Percentiles rank a stretch among this genome's conserved stretches.
These are phyloP conservation scores for Nothura maculosa DNA, from an alignment of 2,797 vertebrate genomes.

Conservation along the genomic window DNA sequence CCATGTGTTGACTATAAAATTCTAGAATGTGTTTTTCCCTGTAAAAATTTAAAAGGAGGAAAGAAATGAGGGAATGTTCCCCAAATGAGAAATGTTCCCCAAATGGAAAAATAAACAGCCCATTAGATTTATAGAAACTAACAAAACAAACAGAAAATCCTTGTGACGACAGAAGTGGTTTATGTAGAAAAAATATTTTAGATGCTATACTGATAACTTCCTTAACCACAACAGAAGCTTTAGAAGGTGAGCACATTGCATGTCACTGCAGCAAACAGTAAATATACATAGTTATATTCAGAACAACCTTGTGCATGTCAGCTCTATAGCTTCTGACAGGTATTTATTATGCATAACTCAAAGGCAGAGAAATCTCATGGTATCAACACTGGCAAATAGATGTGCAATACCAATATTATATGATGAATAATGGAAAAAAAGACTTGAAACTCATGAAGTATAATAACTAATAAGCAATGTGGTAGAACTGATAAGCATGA, in stretches of 20 bases:
- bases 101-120: background rate
- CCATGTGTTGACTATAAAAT: background rate
- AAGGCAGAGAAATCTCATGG: background rate
- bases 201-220: rapidly evolving
- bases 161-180: background rate
- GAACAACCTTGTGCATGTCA: background rate
- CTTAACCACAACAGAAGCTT: background rate
- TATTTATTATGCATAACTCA: background rate
- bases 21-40: background rate
- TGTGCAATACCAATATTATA: background rate
- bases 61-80: background rate
- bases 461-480: background rate
- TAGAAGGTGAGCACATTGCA: background rate
- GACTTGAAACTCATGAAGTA: background rate
- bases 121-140: background rate
- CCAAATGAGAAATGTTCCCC: background rate
- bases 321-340: background rate
- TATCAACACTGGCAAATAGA: background rate
- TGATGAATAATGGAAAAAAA: background rate
- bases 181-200: background rate
- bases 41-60: background rate
- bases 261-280: background rate
- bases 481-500: background rate
- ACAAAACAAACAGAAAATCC: background rate
- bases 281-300: rapidly evolving